Conservation (phyloP, 2,113 vertebrate genomes). For the Neolamprologus toae region DNA sequence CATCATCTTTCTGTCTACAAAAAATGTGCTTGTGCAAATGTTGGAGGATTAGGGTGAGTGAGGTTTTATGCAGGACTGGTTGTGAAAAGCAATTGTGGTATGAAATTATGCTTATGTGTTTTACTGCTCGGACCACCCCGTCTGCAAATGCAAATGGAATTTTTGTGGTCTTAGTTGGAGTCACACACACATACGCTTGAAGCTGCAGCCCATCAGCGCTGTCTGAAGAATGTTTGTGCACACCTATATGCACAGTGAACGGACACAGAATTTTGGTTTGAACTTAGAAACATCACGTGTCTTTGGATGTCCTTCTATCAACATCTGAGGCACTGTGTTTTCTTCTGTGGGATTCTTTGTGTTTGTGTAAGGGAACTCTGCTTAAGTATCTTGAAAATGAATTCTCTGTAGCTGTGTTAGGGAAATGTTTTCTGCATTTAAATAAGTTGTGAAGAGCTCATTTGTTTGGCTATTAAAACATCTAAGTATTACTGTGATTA, state of each 20-base stretch:
- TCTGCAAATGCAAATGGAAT: not conserved
- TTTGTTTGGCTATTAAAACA: not conserved
- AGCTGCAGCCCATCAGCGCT: not conserved
- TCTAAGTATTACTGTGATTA: not conserved
- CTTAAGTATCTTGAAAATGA: not conserved
- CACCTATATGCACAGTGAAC: not conserved
- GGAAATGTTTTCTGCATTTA: not conserved
- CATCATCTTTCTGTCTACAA: not conserved
- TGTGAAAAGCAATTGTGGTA: not conserved
- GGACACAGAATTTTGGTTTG: not conserved
- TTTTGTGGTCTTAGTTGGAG: not conserved
- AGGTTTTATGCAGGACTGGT: not conserved
- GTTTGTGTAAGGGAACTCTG: not conserved
- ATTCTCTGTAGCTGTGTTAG: not conserved
- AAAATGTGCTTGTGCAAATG: not conserved
- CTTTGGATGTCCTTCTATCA: not conserved
- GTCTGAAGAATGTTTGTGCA: not conserved
- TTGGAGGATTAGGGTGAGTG: not conserved
- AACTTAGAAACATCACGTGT: not conserved
- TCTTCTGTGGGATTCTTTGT: not conserved
- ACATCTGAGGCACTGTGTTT: not conserved
- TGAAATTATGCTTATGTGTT: not conserved
- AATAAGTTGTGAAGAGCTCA: not conserved
- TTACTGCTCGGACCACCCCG: not conserved
- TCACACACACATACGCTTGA: not conserved